Conservation (phyloP, 2,113 vertebrate genomes). For the Camelus dromedarius region DNA sequence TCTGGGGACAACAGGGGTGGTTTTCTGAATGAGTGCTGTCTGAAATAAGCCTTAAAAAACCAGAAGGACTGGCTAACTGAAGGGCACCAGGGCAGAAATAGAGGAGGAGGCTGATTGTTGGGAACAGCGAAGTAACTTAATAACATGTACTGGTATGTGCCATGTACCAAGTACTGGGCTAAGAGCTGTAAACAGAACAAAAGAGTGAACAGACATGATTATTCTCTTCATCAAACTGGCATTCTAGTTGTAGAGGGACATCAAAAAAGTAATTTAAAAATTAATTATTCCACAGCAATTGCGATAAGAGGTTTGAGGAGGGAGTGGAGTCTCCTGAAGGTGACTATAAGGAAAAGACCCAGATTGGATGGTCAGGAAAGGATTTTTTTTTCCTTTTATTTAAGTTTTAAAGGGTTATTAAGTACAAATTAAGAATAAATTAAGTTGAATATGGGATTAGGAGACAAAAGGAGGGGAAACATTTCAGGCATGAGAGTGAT, state of each 20-base stretch:
- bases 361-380: neutral
- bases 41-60: neutral
- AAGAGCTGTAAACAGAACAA: neutral
- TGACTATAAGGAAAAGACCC: neutral
- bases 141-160: neutral
- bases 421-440: neutral
- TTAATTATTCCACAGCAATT: neutral
- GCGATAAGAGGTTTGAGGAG: neutral
- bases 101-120: neutral
- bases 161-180: neutral
- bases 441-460: neutral
- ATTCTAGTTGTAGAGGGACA: neutral
- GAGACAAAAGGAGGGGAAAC: neutral
- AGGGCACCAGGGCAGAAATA: neutral
- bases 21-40: neutral
- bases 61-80: neutral
- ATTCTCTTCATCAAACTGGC: neutral
- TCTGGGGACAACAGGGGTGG: neutral
- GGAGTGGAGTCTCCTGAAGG: neutral
- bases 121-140: neutral
- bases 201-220: neutral
- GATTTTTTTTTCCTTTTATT: neutral
- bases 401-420: neutral
- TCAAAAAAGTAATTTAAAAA: conserved; percentile 8
- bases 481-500: neutral